phyloP scores from a whole-genome alignment of 2,888 invertebrate genomes.

The Leptopilina drosophilae region DNA sequence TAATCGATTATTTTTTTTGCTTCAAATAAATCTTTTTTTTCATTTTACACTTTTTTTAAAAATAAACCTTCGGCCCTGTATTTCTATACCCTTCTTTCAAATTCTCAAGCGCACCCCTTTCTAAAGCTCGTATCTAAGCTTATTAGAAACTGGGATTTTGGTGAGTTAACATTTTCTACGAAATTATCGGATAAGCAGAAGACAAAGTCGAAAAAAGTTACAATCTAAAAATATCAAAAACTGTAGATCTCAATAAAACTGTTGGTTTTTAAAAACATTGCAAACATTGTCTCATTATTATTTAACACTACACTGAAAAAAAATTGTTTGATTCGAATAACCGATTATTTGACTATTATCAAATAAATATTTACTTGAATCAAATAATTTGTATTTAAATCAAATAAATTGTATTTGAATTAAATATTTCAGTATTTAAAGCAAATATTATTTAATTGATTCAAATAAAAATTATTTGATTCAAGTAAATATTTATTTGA shows the following conservation, averaged over 20 bases:
- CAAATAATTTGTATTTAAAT: too few species aligned
- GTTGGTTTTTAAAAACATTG: neutral
- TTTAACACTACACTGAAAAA: too few species aligned
- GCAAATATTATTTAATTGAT: too few species aligned
- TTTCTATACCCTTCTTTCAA: neutral
- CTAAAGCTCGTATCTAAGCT: slow-evolving; percentile 6
- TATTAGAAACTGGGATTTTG: slow-evolving; percentile 4
- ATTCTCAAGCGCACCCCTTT: neutral
- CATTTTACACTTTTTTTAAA: neutral
- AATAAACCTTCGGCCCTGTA: neutral
- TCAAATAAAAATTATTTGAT: too few species aligned
- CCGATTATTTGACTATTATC: too few species aligned
- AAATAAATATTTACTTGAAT: too few species aligned
- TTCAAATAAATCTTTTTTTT: neutral
- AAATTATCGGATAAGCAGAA: slow-evolving; percentile 4
- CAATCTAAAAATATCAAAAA: neutral
- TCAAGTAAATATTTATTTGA: too few species aligned
- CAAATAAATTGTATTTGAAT: too few species aligned
- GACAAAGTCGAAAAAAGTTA: neutral
- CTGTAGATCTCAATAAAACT: neutral
- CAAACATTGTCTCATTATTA: too few species aligned
- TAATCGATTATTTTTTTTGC: too few species aligned
- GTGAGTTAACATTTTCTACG: neutral
- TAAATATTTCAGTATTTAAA: too few species aligned
- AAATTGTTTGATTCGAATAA: too few species aligned